Conservation (phyloP, 1,140 invertebrate genomes). For the Ceratosolen fusciceps region DNA sequence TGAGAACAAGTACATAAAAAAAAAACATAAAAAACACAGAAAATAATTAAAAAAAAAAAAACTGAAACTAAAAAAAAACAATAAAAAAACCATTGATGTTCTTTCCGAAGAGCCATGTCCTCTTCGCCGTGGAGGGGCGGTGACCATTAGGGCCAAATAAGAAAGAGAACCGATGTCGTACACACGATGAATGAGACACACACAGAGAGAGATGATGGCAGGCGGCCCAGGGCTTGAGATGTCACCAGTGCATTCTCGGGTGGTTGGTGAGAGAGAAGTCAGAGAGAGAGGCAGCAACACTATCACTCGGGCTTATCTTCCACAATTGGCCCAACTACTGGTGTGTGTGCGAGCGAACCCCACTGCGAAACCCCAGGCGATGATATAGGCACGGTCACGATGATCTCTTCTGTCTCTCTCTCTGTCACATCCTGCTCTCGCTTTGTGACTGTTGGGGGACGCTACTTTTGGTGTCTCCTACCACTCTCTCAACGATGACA, state of each 20-base stretch:
- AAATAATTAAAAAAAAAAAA: slow-evolving; percentile 31
- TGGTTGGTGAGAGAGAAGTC: slow-evolving; percentile 57
- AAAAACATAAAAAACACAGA: too few species aligned
- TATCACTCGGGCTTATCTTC: slow-evolving; percentile 38
- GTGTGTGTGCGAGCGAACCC: slow-evolving; percentile 37
- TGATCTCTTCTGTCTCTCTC: slow-evolving; percentile 38
- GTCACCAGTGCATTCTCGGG: slow-evolving; percentile 51
- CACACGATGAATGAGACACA: slow-evolving; percentile 62
- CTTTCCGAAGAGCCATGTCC: slow-evolving; percentile 74
- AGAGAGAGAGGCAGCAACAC: slow-evolving; percentile 51
- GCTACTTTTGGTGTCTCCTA: slow-evolving; percentile 24
- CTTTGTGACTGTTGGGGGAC: slow-evolving; percentile 34
- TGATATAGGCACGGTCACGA: slow-evolving; percentile 33
- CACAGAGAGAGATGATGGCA: slow-evolving; percentile 62
- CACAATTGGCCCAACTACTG: slow-evolving; percentile 34
- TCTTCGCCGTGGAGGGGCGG: slow-evolving; percentile 71
- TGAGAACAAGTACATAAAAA: too few species aligned
- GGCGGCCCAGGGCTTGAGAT: slow-evolving; percentile 64
- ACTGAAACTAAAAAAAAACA: slow-evolving; percentile 33
- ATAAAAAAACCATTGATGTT: slow-evolving; percentile 70
- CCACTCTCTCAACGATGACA: slow-evolving; percentile 18
- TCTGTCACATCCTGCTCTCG: slow-evolving; percentile 31
- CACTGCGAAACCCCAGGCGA: slow-evolving; percentile 39
- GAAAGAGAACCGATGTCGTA: slow-evolving; percentile 62
- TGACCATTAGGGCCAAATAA: slow-evolving; percentile 69